Percentiles rank a stretch among this genome's conserved stretches.
phyloP scores from a whole-genome alignment of 2,113 vertebrate genomes.

The Dipodomys merriami region DNA sequence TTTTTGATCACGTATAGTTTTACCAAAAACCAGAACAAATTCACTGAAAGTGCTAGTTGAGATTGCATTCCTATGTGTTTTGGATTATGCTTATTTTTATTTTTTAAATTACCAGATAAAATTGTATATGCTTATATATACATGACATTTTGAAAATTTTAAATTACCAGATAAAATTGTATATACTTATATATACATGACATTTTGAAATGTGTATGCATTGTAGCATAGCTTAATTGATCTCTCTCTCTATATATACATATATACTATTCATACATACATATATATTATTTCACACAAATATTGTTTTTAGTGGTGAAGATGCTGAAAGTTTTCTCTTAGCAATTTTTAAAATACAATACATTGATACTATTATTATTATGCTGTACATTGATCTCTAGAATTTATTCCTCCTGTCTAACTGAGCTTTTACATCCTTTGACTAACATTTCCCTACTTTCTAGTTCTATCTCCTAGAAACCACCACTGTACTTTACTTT shows the following conservation, averaged over 20 bases:
- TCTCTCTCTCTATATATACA: background rate
- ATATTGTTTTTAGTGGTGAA: background rate
- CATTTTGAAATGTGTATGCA: background rate
- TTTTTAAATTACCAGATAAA: background rate
- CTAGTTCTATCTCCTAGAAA: background rate
- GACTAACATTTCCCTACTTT: background rate
- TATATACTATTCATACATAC: too few species aligned
- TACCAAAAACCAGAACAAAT: background rate
- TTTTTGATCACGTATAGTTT: background rate
- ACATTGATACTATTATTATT: background rate
- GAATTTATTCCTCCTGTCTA: background rate
- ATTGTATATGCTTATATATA: background rate
- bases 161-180: background rate
- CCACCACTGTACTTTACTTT: background rate
- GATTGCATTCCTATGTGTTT: constrained; percentile 11
- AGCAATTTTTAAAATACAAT: background rate
- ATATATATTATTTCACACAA: background rate
- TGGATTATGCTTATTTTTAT: background rate
- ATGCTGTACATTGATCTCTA: background rate
- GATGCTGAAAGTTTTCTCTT: background rate
- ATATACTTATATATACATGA: background rate
- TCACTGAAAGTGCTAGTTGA: background rate
- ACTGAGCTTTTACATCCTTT: background rate
- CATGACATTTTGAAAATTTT: background rate
- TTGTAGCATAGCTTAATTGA: background rate